Evolutionary conservation across 2,888 invertebrate species (phyloP), one percentile per base, ranked within the genome.

Genomic region (Phlogophora meticulosa): DNA sequence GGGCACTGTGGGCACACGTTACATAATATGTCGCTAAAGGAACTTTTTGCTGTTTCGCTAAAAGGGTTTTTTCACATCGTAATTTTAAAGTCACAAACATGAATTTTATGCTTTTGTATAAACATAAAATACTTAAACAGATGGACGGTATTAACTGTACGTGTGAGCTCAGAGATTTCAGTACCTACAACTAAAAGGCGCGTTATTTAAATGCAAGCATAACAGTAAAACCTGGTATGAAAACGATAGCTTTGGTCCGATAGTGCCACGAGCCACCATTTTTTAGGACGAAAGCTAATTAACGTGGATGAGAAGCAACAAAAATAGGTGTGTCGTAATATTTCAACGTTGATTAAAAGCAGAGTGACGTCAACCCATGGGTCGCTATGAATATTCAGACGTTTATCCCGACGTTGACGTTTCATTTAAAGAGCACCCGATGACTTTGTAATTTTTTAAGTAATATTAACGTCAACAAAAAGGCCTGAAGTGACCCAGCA

Each of bases 401-500:
- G 82, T 90, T 87, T 87, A 92, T 91, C 89, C 88, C 86, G 81
- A 85, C 88, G 86, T 88, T 91, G 90, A 93, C 87, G 89, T 91
- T 92, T 92, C 87, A 90, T 92, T 92, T 89, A 89, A 90, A 90
- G 87, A 88, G 87, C 86, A 82, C 76, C 86, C 87, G 87, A 91
- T 94, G 93, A 94, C 91, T 91, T 84, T 85, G 89, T 90, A 85
- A 86, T 90, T 90, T 91, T 88, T 88, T 91, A 92, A 91, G 92
- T 92, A 93, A 93, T 92, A 93, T 93, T 91, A 92, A 91, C 92
- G 93, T 91, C 93, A 93, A 93, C 93, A 94, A 94, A 94, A 93
- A 93, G 93, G 92, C 85, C 90, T 92, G 91, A 92, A 94, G 94
- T 94, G 94, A 94, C 93, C 94, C 91, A 93, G 93, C 93, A 94